Conservation (phyloP, 2,797 vertebrate species). For the Semaprochilodus insignis region DNA sequence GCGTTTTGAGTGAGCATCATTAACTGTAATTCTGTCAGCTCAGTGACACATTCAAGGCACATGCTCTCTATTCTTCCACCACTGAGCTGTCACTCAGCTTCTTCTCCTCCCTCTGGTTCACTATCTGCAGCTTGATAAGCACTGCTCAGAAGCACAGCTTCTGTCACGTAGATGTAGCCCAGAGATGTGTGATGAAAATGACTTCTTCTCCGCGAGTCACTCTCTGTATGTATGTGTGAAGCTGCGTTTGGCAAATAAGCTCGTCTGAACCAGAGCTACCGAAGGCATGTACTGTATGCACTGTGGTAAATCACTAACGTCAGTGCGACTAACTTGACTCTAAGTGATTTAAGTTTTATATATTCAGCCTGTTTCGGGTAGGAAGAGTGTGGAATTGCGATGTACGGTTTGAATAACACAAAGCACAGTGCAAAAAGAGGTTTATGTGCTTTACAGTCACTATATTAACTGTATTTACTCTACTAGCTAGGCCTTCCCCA, state of each 20-base stretch:
- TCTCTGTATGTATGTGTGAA: not conserved
- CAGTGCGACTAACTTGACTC: not conserved
- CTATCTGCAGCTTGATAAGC: slow-evolving; percentile 47
- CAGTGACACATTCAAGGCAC: slow-evolving; percentile 66
- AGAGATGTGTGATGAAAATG: not conserved
- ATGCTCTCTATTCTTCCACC: slow-evolving; percentile 69
- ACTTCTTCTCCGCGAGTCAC: not conserved
- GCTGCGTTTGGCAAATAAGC: not conserved
- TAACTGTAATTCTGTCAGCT: slow-evolving; percentile 78
- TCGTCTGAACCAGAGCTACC: not conserved
- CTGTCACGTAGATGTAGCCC: slow-evolving; percentile 24
- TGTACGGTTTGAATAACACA: no score
- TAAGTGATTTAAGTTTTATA: not conserved
- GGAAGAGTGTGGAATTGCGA: not conserved
- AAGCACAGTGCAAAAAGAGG: not conserved
- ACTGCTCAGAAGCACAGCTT: slow-evolving; percentile 21
- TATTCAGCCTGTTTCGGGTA: no score
- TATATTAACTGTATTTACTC: not conserved
- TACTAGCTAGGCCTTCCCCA: no score
- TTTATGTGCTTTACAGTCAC: not conserved
- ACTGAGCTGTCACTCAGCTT: slow-evolving; percentile 69
- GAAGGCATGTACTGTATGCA: not conserved
- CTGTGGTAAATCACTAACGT: not conserved
- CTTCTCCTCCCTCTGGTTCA: slow-evolving; percentile 46
- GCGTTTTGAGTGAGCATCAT: slow-evolving; percentile 73